Base-by-base conservation (phyloP, 2,888 invertebrate genomes). In the Hipparchia sbordonii region DNA sequence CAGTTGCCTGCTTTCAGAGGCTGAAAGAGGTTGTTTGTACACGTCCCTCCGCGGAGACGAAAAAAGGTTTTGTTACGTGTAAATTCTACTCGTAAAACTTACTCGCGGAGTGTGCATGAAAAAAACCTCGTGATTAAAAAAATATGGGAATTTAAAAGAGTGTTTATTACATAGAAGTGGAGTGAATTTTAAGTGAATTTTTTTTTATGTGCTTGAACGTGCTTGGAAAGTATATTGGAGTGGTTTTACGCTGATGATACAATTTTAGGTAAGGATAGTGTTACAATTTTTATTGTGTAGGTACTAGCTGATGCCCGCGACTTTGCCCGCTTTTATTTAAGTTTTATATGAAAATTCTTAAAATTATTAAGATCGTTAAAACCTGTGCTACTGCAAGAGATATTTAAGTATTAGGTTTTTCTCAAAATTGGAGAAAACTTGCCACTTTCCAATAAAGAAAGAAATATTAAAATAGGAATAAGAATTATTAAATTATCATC, bases 1-100 rank as follows among this genome's bases (percentile, higher is more conserved):
- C 67, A 67, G 67, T 67, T 59, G 67, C 57, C 57, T 9, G 59
- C 67, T 67, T 59, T 48, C 67, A 59, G 48, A 48, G 23, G 59
- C 59, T 57, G 67, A 67, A 56, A 56, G 48, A 67, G 67, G 67
- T 67, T 13, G 67, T 59, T 9, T 3, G 1, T 45, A 9, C 10
- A 5, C 56, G 33, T 12, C 33, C 52, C 67, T 56, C 48, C 46
- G 67, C 13, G 45, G 9, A 56, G 39, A 13, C 46, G 9, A 46
- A 39, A 54, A 23, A 8, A 59, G 67, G 46, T 67, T 52, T 12
- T 56, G 57, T 67, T 59, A 10, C 67, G 67, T 67, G 59, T 46
- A 48, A 51, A 51, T 63, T 63, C 51, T 63, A 46, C 60, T 61
- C 62, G 62, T 13, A 51, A 67, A 67, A 67, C 67, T 67, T 67